These are phyloP conservation scores for Trimorus sp. DNA, from an alignment of 2,888 invertebrate species.

Conservation along the genomic window DNA sequence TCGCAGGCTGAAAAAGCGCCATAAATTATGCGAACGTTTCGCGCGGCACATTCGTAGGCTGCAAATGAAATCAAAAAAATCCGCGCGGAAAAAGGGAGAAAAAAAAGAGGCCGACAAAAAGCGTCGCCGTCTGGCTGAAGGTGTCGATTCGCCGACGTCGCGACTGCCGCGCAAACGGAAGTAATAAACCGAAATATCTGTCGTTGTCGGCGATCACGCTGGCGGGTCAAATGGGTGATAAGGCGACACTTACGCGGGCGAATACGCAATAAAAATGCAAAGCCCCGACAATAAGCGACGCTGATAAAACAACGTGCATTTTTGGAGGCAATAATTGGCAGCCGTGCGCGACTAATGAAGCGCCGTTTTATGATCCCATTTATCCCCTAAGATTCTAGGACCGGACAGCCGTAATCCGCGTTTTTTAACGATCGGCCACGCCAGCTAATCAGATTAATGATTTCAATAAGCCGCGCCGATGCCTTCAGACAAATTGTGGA, in stretches of 20 bases:
- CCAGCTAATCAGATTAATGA: slow-evolving; percentile 31
- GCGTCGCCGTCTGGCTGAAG: background rate
- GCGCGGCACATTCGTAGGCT: slow-evolving; percentile 5
- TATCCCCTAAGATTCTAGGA: slow-evolving; percentile 25
- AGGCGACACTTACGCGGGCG: slow-evolving; percentile 36
- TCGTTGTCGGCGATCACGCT: slow-evolving; percentile 55
- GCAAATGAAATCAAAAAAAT: slow-evolving; percentile 34
- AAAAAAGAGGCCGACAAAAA: background rate
- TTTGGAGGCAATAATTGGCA: slow-evolving; percentile 30
- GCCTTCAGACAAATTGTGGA: slow-evolving; percentile 4
- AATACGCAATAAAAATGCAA: slow-evolving; percentile 55
- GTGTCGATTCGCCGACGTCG: slow-evolving; percentile 34
- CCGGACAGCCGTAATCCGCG: background rate
- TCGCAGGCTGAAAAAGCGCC: background rate
- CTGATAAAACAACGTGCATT: slow-evolving; percentile 54
- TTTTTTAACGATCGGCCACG: slow-evolving; percentile 5
- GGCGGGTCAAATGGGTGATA: slow-evolving; percentile 53
- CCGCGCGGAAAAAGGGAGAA: background rate
- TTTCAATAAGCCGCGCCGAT: slow-evolving; percentile 3
- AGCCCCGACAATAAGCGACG: slow-evolving; percentile 44
- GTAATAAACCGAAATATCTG: slow-evolving; percentile 56
- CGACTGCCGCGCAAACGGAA: slow-evolving; percentile 52
- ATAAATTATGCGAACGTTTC: slow-evolving; percentile 15
- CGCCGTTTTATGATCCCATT: slow-evolving; percentile 25
- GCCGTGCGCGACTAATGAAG: slow-evolving; percentile 31